These are phyloP conservation scores for Cephus spinipes DNA, from an alignment of 2,888 invertebrate genomes.

Conservation along the genomic window DNA sequence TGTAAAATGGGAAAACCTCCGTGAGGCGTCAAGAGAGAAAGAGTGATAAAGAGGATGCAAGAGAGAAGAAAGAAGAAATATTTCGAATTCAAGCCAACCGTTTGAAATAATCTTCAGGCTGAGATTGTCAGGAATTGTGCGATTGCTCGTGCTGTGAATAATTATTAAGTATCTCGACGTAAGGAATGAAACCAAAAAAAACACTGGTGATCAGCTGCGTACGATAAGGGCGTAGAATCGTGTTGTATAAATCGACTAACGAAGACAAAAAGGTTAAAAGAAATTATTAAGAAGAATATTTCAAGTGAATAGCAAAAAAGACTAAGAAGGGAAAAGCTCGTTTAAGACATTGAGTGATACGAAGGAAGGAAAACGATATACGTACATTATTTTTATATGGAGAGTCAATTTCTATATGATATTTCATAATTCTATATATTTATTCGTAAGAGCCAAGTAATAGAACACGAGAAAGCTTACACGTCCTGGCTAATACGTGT, in stretches of 20 bases:
- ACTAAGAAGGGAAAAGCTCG: background rate
- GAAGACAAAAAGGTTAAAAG: background rate
- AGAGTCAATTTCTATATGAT: conserved; percentile 35
- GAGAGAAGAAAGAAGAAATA: conserved; percentile 9
- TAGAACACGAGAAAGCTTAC: conserved; percentile 1
- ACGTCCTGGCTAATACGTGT: background rate
- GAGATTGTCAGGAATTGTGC: background rate
- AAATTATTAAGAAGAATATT: conserved; percentile 1
- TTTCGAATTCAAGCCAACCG: background rate
- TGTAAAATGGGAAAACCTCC: background rate
- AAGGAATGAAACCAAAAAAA: conserved; percentile 13
- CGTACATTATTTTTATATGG: conserved; percentile 39
- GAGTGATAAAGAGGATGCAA: conserved; percentile 6
- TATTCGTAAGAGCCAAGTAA: conserved; percentile 16
- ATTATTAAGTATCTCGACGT: conserved; percentile 12
- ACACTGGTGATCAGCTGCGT: conserved; percentile 3
- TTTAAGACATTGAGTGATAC: background rate
- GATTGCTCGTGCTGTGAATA: background rate
- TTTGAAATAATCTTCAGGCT: background rate
- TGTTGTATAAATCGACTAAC: background rate
- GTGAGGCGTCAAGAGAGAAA: background rate
- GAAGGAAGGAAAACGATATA: conserved; percentile 13
- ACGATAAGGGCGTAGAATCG: background rate
- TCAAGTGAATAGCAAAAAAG: conserved; percentile 5
- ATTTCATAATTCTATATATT: conserved; percentile 35